These are phyloP conservation scores for Drosophila willistoni DNA, from an alignment of 1,140 invertebrate species.

Conservation along the genomic window DNA sequence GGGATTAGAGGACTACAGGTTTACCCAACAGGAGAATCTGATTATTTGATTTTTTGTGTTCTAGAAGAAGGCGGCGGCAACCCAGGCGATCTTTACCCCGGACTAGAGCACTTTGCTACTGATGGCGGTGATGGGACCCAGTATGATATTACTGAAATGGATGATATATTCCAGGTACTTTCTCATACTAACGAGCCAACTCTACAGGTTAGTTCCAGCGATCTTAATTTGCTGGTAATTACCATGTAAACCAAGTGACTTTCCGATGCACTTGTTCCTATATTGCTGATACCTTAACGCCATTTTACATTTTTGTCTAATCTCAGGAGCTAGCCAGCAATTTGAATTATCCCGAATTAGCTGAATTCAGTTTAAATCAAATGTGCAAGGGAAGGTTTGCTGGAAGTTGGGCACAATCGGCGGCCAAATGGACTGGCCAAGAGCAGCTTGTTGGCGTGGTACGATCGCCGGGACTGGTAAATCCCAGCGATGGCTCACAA, in stretches of 20 bases:
- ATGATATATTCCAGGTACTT: conserved; percentile 79
- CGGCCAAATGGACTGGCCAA: conserved; percentile 73
- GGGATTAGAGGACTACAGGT: conserved; percentile 31
- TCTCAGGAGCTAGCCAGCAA: conserved; percentile 72
- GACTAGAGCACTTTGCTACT: conserved; percentile 57
- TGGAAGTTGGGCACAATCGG: conserved; percentile 67
- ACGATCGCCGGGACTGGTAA: conserved; percentile 52
- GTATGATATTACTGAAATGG: conserved; percentile 77
- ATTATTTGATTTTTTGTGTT: background rate
- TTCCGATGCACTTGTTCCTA: background rate
- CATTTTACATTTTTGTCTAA: background rate
- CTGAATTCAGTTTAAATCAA: conserved; percentile 78
- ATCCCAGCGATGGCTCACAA: conserved; percentile 53
- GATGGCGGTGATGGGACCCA: conserved; percentile 55
- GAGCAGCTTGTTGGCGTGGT: conserved; percentile 70
- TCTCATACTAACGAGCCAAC: conserved; percentile 52
- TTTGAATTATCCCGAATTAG: conserved; percentile 74
- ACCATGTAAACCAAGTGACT: background rate
- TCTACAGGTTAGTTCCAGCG: conserved; percentile 42
- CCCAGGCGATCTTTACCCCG: conserved; percentile 57
- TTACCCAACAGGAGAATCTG: background rate
- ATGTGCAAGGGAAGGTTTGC: conserved; percentile 79
- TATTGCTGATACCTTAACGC: background rate
- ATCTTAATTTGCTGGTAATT: conserved; percentile 20
- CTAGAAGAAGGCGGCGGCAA: conserved; percentile 46